phyloP scores from a whole-genome alignment of 2,797 vertebrate genomes.

The Coendou prehensilis region DNA sequence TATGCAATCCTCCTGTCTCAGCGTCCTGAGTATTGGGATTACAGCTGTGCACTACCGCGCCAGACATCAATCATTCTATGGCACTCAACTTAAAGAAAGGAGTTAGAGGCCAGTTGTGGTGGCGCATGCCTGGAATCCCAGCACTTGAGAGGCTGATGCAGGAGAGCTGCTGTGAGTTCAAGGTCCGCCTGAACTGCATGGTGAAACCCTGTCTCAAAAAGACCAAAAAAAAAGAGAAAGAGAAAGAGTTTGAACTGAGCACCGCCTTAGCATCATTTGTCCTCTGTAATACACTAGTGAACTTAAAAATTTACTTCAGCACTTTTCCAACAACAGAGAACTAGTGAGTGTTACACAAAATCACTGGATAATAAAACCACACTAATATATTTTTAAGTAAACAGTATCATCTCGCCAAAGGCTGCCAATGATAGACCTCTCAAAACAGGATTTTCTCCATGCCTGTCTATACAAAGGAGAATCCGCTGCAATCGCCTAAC shows the following conservation, averaged over 20 bases:
- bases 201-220: neutral
- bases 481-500: neutral
- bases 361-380: conserved; percentile 33
- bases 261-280: neutral
- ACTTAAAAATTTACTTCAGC: conserved; percentile 45
- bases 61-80: neutral
- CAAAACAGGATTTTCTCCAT: conserved; percentile 7
- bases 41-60: neutral
- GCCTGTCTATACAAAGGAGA: neutral
- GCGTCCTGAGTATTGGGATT: neutral
- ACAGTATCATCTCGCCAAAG: conserved; percentile 8
- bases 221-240: too few species aligned
- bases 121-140: neutral
- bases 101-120: neutral
- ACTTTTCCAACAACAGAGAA: conserved; percentile 27
- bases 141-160: neutral
- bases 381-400: conserved; percentile 22
- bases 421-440: neutral
- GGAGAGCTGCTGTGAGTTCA: neutral
- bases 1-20: neutral
- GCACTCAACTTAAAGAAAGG: neutral
- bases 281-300: neutral
- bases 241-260: neutral
- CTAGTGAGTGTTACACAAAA: conserved; percentile 25
- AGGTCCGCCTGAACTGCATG: neutral